Evolutionary conservation across 2,888 invertebrate species (phyloP).

Genomic region (Epinotia nisella): DNA sequence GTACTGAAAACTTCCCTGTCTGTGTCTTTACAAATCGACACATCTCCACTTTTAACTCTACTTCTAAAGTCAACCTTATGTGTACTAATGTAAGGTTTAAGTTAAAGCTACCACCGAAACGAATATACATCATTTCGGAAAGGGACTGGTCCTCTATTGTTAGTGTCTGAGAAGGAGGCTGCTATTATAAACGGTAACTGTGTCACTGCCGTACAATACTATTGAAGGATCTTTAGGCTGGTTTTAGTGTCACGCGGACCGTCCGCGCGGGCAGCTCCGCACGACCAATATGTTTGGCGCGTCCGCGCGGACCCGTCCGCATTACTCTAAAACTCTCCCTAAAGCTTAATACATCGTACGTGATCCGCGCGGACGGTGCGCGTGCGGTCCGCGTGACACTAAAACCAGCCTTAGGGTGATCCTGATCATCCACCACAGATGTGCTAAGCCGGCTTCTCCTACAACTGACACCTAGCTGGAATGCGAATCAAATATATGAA

Average conservation of each 20-base stretch:
- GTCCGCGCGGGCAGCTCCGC: too few species aligned
- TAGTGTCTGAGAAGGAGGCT: background rate
- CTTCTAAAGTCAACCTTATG: background rate
- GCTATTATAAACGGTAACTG: conserved; percentile 11
- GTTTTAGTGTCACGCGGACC: too few species aligned
- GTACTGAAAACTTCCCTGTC: conserved; percentile 21
- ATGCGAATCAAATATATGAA: too few species aligned
- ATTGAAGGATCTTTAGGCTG: background rate
- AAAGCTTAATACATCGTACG: too few species aligned
- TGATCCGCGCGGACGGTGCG: too few species aligned
- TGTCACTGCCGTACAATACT: background rate
- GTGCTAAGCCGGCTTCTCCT: too few species aligned
- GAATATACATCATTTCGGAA: background rate
- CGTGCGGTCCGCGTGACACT: too few species aligned
- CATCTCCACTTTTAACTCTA: background rate
- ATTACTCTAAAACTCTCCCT: too few species aligned
- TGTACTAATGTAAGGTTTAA: background rate
- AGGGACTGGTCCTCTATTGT: background rate
- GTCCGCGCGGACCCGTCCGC: too few species aligned
- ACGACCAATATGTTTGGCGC: too few species aligned
- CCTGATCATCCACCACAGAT: background rate
- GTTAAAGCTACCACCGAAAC: background rate
- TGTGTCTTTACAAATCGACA: background rate
- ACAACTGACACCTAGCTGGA: too few species aligned
- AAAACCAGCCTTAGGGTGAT: too few species aligned